phyloP scores from a whole-genome alignment of 2,113 vertebrate species.

The Connochaetes taurinus region DNA sequence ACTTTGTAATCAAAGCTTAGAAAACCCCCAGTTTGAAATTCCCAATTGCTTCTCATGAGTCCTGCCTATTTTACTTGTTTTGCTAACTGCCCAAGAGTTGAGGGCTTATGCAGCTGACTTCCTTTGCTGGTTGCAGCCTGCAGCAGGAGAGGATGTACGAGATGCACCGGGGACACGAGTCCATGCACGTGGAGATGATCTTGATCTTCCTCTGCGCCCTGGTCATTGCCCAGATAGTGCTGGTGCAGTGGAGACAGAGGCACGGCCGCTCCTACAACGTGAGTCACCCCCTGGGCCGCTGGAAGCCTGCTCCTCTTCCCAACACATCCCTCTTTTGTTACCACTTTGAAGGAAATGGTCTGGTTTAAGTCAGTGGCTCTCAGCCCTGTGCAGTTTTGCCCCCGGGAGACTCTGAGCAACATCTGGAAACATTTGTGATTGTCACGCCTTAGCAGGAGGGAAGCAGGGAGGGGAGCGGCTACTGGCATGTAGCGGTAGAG shows the following conservation, averaged over 20 bases:
- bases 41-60: background rate
- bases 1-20: background rate
- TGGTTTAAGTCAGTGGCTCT: background rate
- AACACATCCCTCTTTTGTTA: conserved; percentile 5
- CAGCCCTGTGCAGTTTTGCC: background rate
- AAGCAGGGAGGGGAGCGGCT: background rate
- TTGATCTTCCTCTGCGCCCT: conserved; percentile 81
- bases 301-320: background rate
- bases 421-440: background rate
- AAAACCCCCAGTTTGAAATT: background rate
- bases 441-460: background rate
- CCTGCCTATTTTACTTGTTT: background rate
- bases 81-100: background rate
- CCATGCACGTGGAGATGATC: conserved; percentile 80
- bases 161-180: conserved; percentile 78
- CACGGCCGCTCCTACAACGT: conserved; percentile 77
- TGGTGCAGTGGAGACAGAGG: conserved; percentile 83
- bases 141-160: conserved; percentile 76
- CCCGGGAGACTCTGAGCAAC: background rate
- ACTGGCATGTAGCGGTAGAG: background rate
- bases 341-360: conserved; percentile 37
- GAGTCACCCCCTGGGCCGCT: conserved; percentile 24
- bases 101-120: background rate
- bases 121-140: conserved; percentile 63
- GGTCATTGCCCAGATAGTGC: conserved; percentile 75